Evolutionary conservation across 23 tunicate genomes (phyloP), one percentile per base, ranked within the genome.

Genomic region (Oikopleura vanhoeffeni): DNA sequence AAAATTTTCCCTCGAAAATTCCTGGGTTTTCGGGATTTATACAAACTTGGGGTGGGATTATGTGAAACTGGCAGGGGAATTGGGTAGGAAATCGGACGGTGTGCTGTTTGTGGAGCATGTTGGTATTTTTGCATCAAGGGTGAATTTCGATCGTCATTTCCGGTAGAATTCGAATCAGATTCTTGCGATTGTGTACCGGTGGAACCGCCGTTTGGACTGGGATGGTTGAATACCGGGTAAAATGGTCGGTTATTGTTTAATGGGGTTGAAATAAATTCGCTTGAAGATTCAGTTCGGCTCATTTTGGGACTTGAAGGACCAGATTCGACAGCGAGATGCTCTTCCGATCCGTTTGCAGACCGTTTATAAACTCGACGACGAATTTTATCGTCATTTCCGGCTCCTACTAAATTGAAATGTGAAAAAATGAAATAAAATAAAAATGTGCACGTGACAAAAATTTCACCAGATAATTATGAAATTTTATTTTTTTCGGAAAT

Each of bases 361-460:
- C 79, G 27, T 32, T 71, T 71, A 30, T 71, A 71, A 30, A 71
- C 79, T 28, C 79, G 79, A 30, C 79, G 79, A 30, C 79, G 79
- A 32, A 71, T 71, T 30, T 71, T 71, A 38, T 71, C 79, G 2
- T 71, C 79, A 38, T 18, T 13, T 18, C 79, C 79, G 27, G 79
- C 27, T 24, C 64, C 64, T 49, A 49, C 13, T 49, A 49, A 49
- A 49, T n/a, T n/a, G n/a, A n/a, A n/a, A n/a, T n/a, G n/a, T n/a
- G n/a, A n/a, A n/a, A n/a, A n/a, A n/a, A n/a, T n/a, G n/a, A n/a
- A n/a, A n/a, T n/a, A n/a, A n/a, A n/a, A n/a, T n/a, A n/a, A n/a
- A n/a, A n/a, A n/a, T n/a, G n/a, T n/a, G n/a, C n/a, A n/a, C n/a
- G n/a, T n/a, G n/a, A n/a, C n/a, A n/a, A n/a, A n/a, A n/a, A n/a